Base-by-base conservation (phyloP, 2,888 invertebrate genomes). In the Linhomoeus sp. region DNA sequence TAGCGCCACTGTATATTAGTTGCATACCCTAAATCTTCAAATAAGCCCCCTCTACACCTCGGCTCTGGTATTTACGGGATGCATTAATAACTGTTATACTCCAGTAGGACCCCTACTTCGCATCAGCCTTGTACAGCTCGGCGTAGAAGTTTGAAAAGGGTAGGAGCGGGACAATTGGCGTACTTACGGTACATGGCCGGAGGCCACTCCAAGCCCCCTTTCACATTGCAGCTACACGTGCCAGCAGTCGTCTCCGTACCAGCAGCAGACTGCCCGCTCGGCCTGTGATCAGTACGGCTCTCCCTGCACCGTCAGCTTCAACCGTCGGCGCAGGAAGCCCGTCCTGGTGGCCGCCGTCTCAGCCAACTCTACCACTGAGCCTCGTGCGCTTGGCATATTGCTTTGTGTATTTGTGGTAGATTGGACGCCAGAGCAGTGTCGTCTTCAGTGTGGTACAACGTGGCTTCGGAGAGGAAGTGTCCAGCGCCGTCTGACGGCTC, bases 281-380 rank as follows among this genome's bases (percentile, higher is more conserved):
- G 59, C 58, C 35, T 61, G 61, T 43, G 59, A 60, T 47, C 61
- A 61, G 45, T 61, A 55, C 51, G 61, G 56, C 23, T 29, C 40
- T 14, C 17, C 22, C 26, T 29, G 43, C 43, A 17, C 15, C 24
- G 7, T 26, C 20, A 15, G 3, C 19, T 43, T 29, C 33, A 43
- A 25, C 14, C 14, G 20, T 5, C 12, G 19, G 9, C 22, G 25
- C 17, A 14, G 41, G 3, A 7, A 19, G 15, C 43, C 43, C 3
- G 26, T 26, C 29, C 19, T 43, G 17, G 43, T 20, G 9, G 43
- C 7, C 26, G 17, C 12, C 24, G n/a, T n/a, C n/a, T n/a, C n/a
- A n/a, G 17, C 15, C 33, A 23, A 12, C 25, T 7, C 24, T 9
- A 7, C 26, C 26, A 26, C 43, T 3, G 43, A 43, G 26, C 43